Conservation (phyloP, 2,113 vertebrate species). For the Laterallus jamaicensis region DNA sequence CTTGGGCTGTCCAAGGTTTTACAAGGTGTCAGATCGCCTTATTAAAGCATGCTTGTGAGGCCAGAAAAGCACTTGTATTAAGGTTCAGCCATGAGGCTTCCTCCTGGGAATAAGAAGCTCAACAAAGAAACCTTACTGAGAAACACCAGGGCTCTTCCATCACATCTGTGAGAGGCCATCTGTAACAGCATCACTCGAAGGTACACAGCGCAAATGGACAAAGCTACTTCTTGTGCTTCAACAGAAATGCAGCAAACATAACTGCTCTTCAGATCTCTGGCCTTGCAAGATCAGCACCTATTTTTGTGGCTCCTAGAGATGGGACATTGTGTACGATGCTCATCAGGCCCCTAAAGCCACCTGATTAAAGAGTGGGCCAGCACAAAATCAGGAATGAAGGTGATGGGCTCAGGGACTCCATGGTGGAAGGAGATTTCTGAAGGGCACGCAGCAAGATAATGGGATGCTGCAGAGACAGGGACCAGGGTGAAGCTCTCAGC, state of each 20-base stretch:
- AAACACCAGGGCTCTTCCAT: not conserved
- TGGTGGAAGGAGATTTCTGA: not conserved
- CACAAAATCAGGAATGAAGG: not conserved
- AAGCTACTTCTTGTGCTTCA: not conserved
- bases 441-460: not conserved
- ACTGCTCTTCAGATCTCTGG: not conserved
- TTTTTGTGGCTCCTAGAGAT: not conserved
- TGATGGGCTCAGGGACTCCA: not conserved
- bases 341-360: not conserved
- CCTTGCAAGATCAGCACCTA: not conserved
- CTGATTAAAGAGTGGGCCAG: not conserved
- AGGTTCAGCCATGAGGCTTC: not conserved
- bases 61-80: not conserved
- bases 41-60: not conserved
- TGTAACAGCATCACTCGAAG: not conserved
- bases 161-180: not conserved
- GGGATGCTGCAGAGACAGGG: not conserved
- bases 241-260: not conserved
- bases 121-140: not conserved
- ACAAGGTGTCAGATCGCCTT: not conserved
- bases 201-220: not conserved
- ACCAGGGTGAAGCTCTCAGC: not conserved
- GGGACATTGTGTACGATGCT: not conserved
- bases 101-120: not conserved
- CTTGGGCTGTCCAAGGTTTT: not conserved